Evolutionary conservation across 2,888 invertebrate genomes (phyloP).

Genomic region (Psylliodes chrysocephalus): DNA sequence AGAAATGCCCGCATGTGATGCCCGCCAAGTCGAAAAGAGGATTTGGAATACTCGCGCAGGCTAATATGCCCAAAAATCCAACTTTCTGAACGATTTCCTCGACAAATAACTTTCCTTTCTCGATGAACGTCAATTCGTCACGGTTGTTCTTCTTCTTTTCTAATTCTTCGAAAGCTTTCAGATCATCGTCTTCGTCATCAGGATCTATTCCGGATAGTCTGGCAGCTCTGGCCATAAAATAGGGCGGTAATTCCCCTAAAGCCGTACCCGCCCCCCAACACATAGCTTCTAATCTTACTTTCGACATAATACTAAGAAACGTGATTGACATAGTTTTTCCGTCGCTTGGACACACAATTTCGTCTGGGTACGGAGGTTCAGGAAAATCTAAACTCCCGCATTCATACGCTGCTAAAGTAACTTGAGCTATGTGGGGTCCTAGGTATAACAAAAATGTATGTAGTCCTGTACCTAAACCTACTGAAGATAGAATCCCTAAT

Average conservation of each 20-base stretch:
- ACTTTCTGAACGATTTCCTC: constrained; percentile 91
- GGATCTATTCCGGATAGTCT: constrained; percentile 70
- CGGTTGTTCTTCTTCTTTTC: constrained; percentile 71
- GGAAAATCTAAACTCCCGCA: constrained; percentile 96
- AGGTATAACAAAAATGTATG: constrained; percentile 98
- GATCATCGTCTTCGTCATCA: constrained; percentile 77
- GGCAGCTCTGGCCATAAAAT: constrained; percentile 99
- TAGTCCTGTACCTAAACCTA: constrained; percentile 97
- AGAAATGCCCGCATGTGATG: constrained; percentile 97
- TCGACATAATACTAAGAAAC: constrained; percentile 93
- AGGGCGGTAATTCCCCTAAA: constrained; percentile 98
- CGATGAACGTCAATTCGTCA: constrained; percentile 72
- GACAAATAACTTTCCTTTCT: constrained; percentile 85
- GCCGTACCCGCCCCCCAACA: constrained; percentile 99
- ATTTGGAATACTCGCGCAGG: constrained; percentile 99
- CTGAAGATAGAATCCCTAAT: constrained; percentile 92
- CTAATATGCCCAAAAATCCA: constrained; percentile 95
- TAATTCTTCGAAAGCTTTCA: constrained; percentile 79
- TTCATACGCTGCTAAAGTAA: constrained; percentile 98
- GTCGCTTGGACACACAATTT: constrained; percentile 86
- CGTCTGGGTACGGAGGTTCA: constrained; percentile 97
- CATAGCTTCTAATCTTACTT: constrained; percentile 94
- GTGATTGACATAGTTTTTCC: constrained; percentile 75
- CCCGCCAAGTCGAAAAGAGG: constrained; percentile 99
- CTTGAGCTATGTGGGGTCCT: constrained; percentile 99